Evolutionary conservation across 2,888 invertebrate genomes (phyloP), one percentile per base, ranked within the genome.

Genomic region (Cotesia congregata): DNA sequence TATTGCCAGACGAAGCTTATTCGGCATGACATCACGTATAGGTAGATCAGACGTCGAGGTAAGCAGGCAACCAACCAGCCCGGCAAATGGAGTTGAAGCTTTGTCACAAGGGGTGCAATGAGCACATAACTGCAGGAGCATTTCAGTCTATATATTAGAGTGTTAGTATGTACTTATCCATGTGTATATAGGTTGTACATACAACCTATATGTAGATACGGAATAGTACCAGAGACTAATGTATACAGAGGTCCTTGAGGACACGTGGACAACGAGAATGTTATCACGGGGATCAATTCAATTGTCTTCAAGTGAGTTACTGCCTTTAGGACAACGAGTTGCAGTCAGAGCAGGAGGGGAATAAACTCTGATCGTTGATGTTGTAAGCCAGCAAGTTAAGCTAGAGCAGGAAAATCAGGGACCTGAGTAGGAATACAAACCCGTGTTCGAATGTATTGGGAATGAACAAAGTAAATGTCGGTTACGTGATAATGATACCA

Each of bases 91-190:
- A 59, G 64, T 75, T 75, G 50, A 70, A 75, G 69, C 70, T 59
- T 15, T 67, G 41, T 62, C 72, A 76, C 73, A 72, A 64, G 50
- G 73, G 39, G 68, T 50, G 76, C 70, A 72, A 75, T 75, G 68
- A 72, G 72, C 76, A 72, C 76, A 67, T 72, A 72, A 72, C 76
- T 76, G 71, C 60, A 17, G 67, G 74, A 60, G 38, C 68, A 74
- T 74, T 69, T 40, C 60, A n/a, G 62, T 62, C 30, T 17, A 9
- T 39, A 40, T 41, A 65, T 12, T 5, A 7, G 65, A 38, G 30
- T 65, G 65, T 65, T 65, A 7, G 12, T 74, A 15, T 74, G 62
- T 38, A 40, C 62, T 68, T 72, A 41, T 59, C 30, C 39, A 17
- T 60, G 38, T 39, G 50, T 64, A 72, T 40, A 38, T 39, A 41